Conservation (phyloP, 2,888 invertebrate genomes). For the Cosmorhoe ocellata region DNA sequence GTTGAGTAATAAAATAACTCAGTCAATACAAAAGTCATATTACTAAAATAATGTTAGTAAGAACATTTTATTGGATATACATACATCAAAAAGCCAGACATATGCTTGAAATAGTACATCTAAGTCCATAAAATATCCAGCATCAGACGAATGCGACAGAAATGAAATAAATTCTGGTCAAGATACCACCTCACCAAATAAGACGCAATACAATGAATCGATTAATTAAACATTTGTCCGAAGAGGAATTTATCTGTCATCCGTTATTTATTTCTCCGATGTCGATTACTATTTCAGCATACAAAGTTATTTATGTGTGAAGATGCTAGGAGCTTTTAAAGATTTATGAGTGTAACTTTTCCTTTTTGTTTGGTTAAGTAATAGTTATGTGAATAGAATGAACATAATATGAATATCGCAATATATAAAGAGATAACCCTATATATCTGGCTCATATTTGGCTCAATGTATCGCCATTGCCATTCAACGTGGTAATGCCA, state of each 20-base stretch:
- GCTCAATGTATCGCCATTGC: too few species aligned
- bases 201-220: constrained; percentile 34
- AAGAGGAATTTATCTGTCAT: constrained; percentile 26
- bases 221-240: constrained; percentile 39
- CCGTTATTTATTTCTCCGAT: constrained; percentile 25
- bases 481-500: too few species aligned
- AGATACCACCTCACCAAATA: constrained; percentile 31
- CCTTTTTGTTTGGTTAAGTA: constrained; percentile 3
- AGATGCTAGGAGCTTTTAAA: constrained; percentile 18
- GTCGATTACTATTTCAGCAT: constrained; percentile 26
- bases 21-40: too few species aligned
- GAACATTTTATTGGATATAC: too few species aligned
- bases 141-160: constrained; percentile 18
- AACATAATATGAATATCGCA: too few species aligned
- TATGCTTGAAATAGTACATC: neutral
- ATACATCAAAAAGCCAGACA: neutral
- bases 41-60: too few species aligned
- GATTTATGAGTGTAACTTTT: constrained; percentile 17
- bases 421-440: too few species aligned
- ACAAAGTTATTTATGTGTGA: constrained; percentile 28
- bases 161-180: constrained; percentile 31
- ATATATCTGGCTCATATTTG: too few species aligned
- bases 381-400: neutral
- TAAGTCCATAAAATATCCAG: neutral
- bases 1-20: too few species aligned